Conservation (phyloP, 64 coral and sea anemone genomes). For the Montipora foliosa region DNA sequence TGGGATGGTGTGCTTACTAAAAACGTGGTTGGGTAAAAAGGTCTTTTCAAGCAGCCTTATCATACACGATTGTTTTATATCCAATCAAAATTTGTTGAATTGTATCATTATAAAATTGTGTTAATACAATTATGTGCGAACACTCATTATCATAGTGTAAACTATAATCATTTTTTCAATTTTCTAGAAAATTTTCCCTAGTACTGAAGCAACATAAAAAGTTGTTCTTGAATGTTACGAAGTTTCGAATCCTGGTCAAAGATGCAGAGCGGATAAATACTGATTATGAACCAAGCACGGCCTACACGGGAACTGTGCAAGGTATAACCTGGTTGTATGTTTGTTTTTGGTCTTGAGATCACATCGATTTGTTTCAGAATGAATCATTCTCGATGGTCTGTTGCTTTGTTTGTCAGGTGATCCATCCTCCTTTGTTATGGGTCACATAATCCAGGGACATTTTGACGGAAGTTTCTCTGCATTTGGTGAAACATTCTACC, state of each 20-base stretch:
- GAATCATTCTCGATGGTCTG: not conserved
- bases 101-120: too few species aligned
- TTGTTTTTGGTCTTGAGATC: not conserved
- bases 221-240: slow-evolving; percentile 20
- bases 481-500: slow-evolving; percentile 42
- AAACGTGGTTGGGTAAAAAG: too few species aligned
- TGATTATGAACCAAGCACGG: slow-evolving; percentile 22
- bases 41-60: too few species aligned
- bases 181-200: slow-evolving; percentile 32
- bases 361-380: not conserved
- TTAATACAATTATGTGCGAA: too few species aligned
- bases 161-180: not conserved
- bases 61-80: too few species aligned
- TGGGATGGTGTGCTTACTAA: too few species aligned
- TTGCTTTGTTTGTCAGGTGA: slow-evolving; percentile 39
- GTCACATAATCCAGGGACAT: slow-evolving; percentile 59
- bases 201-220: slow-evolving; percentile 23
- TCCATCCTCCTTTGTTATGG: slow-evolving; percentile 61
- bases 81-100: too few species aligned
- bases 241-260: not conserved
- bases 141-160: too few species aligned
- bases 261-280: not conserved
- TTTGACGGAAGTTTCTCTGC: slow-evolving; percentile 80
- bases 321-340: not conserved
- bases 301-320: slow-evolving; percentile 62